Base-by-base conservation (phyloP, 2,797 vertebrate genomes). In the Sylvia borin region DNA sequence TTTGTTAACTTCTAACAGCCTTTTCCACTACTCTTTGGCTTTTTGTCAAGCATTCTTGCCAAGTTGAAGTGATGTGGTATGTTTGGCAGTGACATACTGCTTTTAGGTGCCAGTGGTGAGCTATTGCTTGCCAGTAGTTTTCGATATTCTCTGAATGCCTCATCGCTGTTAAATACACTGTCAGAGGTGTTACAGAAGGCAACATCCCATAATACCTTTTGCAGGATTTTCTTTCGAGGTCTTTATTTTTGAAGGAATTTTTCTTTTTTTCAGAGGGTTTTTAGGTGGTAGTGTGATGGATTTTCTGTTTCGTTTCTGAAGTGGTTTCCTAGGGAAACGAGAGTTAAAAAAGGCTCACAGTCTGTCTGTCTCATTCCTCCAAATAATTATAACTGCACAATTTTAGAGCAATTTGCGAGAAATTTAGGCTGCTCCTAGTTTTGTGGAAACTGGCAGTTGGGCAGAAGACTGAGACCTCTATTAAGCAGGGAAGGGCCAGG, bases 1-100 rank as follows among this genome's bases (percentile, higher is more conserved):
- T 96, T 96, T 96, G 96, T 95, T 97, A 97, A 95, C 90, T 96
- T 97, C 58, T 94, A 95, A 93, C 92, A 96, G 96, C 85, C 93
- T 96, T 97, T 96, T 96, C 94, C 94, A 95, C 96, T 97, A 95
- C 92, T 96, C 94, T 90, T 73, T 96, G 96, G 95, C 93, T 95
- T 94, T 82, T 31, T 85, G 11, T 95, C 95, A 96, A 93, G 50
- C 1, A 5, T 73, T 88, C 94, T 88, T 97, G 96, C 96, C 94
- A 96, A 94, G 92, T 36, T 79, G 83, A 96, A 96, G 88, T 89
- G 96, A 92, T 96, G 93, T 96, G 96, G 83, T 94, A 61, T 88
- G 75, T 91, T 94, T 97, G 96, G 95, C 96, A 94, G 85, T 92
- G 94, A 96, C 85, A 90, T 82, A 40, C 74, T 90, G 64, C 91